Evolutionary conservation across 2,797 vertebrate species (phyloP), one percentile per base, ranked within the genome.

Genomic region (Peromyscus attwateri): DNA sequence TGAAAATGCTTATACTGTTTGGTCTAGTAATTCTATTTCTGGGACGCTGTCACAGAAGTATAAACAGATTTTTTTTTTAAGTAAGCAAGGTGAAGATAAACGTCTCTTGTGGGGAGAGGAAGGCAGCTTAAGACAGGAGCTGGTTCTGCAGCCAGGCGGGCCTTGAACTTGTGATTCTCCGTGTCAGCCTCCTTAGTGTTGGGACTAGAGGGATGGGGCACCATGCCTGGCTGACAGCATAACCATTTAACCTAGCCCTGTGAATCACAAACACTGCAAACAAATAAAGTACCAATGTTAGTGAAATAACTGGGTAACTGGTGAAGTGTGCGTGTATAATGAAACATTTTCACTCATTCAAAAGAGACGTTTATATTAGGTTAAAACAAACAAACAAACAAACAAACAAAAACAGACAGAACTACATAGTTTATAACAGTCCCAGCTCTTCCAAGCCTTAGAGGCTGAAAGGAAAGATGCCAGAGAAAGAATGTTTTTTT

Each of bases 291-390:
- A 21, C 25, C 11, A 91, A 17, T 76, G 94, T 94, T 84, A 88
- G 94, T 37, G 31, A 88, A 89, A 66, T 89, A 89, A 77, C 29
- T 80, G 29, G 77, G 62, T 92, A 70, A 90, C 84, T 85, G 68
- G 75, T 94, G 60, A 60, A 16, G 27, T 90, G 34, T 55, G 7
- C 23, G 23, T 55, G 31, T 70, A 55, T 31, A 77, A 83, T 89
- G 23, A 52, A 84, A 68, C 43, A 0, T 71, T 92, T 93, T 91
- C 17, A 21, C 43, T 3, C 1, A 34, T 11, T n/a, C 27, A 87
- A 23, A 88, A 82, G 43, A 75, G 70, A 82, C 1, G 2, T 64
- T 79, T 71, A 60, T n/a, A 89, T 23, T 66, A 70, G 14, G 7
- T 73, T 82, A 29, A 83, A 87, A 40, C 40, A 49, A 52, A 49